These are phyloP conservation scores for Emydocephalus ijimae DNA, from an alignment of 2,113 vertebrate genomes.

Conservation along the genomic window DNA sequence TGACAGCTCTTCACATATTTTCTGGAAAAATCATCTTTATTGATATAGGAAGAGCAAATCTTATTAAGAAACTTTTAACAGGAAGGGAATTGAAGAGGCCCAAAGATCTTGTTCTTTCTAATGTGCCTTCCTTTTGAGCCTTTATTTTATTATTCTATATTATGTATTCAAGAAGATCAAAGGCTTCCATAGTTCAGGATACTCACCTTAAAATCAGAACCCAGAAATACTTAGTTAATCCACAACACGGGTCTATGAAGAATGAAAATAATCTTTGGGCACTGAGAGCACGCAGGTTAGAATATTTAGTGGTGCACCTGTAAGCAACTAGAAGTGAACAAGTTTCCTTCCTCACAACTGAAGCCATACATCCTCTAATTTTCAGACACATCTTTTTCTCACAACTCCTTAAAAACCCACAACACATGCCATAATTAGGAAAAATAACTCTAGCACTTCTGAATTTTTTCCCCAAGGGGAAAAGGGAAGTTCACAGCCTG, in stretches of 20 bases:
- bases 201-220: background rate
- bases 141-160: background rate
- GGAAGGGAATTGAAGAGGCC: background rate
- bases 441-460: background rate
- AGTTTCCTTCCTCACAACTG: background rate
- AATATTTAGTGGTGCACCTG: background rate
- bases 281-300: background rate
- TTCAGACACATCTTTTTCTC: background rate
- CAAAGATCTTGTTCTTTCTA: background rate
- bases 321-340: background rate
- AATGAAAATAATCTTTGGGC: background rate
- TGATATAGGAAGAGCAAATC: background rate
- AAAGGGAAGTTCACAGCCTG: background rate
- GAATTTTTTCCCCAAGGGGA: background rate
- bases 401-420: background rate
- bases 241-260: background rate
- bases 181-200: background rate
- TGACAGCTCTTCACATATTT: background rate
- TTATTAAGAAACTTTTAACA: background rate
- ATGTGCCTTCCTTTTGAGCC: background rate
- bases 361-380: background rate
- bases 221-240: background rate
- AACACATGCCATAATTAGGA: background rate
- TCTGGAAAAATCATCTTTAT: background rate
- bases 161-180: background rate